phyloP scores from a whole-genome alignment of 2,888 invertebrate genomes.

The Synergus umbraculus region DNA sequence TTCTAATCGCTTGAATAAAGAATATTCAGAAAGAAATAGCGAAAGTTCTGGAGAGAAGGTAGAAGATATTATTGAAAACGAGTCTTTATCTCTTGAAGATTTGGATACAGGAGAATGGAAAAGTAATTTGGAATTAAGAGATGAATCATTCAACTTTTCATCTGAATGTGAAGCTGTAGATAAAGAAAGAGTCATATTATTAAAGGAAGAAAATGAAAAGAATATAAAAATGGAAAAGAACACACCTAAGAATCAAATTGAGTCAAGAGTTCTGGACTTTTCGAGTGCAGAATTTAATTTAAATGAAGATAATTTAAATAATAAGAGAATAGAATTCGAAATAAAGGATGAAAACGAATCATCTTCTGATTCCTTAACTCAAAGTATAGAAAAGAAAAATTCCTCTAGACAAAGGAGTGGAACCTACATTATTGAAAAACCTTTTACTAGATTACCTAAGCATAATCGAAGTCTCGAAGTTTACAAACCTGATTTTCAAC shows the following conservation, averaged over 20 bases:
- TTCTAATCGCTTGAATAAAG: not conserved
- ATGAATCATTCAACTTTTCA: not conserved
- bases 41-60: not conserved
- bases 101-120: not conserved
- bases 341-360: not conserved
- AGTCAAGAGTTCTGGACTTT: not conserved
- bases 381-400: not conserved
- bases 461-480: not conserved
- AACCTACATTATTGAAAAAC: conserved; percentile 1
- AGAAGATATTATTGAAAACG: not conserved
- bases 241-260: not conserved
- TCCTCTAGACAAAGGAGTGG: not conserved
- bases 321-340: not conserved
- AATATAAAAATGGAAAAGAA: not conserved
- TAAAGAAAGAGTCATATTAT: not conserved
- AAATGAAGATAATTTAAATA: not conserved
- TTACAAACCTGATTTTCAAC: not conserved
- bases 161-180: too few relatives aligned
- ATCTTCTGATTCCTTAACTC: not conserved
- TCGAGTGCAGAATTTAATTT: not conserved
- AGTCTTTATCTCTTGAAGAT: not conserved
- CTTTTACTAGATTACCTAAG: not conserved
- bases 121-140: not conserved
- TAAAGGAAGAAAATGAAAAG: not conserved
- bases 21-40: not conserved